These are phyloP conservation scores for Theocolax elegans DNA, from an alignment of 1,140 invertebrate genomes.

Conservation along the genomic window DNA sequence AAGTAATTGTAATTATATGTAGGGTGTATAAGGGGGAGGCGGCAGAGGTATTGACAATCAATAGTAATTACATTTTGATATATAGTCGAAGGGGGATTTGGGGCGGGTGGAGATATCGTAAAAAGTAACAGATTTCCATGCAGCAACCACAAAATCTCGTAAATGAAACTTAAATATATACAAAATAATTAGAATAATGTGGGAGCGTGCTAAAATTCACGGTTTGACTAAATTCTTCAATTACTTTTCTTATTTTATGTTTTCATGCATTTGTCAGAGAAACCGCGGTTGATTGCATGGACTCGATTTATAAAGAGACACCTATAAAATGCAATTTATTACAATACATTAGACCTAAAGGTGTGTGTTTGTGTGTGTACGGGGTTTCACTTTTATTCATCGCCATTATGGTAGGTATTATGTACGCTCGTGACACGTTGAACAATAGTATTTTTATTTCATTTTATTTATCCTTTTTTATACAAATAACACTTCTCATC, in stretches of 20 bases:
- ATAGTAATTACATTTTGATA: constrained; percentile 46
- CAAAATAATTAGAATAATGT: constrained; percentile 35
- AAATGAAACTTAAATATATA: constrained; percentile 36
- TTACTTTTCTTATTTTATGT: constrained; percentile 15
- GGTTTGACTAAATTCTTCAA: constrained; percentile 10
- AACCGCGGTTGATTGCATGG: constrained; percentile 33
- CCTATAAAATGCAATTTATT: constrained; percentile 39
- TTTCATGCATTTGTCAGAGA: constrained; percentile 9
- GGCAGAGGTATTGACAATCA: constrained; percentile 41
- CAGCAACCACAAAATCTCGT: constrained; percentile 30
- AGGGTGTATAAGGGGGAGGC: too few relatives aligned
- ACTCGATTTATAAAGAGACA: constrained; percentile 40
- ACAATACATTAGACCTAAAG: constrained; percentile 33
- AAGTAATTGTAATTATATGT: constrained; percentile 47
- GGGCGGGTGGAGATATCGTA: too few relatives aligned
- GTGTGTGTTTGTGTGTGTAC: too few relatives aligned
- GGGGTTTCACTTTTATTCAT: too few relatives aligned
- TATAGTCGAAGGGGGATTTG: too few relatives aligned
- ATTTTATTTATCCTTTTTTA: too few relatives aligned
- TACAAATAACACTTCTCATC: constrained; percentile 36
- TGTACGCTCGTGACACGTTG: constrained; percentile 38
- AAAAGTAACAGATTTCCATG: constrained; percentile 45
- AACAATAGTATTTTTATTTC: too few relatives aligned
- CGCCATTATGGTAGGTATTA: constrained; percentile 41
- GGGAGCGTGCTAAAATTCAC: constrained; percentile 14